phyloP scores from a whole-genome alignment of 2,113 vertebrate species.

The Hyperopisus bebe region DNA sequence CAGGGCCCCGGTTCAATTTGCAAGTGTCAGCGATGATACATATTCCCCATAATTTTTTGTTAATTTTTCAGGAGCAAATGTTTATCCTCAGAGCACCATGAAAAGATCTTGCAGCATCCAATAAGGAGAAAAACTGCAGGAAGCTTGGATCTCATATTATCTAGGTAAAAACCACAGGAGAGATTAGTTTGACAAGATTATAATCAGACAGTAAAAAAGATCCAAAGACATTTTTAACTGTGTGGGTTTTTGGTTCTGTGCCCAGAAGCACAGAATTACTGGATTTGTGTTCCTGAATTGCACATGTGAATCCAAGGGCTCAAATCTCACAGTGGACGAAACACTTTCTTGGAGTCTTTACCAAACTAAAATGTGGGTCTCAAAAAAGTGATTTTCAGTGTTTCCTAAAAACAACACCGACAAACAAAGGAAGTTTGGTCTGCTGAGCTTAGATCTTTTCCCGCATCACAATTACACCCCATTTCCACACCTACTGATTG shows the following conservation, averaged over 20 bases:
- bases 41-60: not conserved
- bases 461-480: not conserved
- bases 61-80: slow-evolving; percentile 2
- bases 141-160: not conserved
- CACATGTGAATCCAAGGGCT: not conserved
- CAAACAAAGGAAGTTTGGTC: not conserved
- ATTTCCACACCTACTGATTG: not conserved
- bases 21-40: not conserved
- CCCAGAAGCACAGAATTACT: not conserved
- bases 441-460: not conserved
- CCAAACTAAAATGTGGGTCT: not conserved
- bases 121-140: not conserved
- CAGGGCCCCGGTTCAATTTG: not conserved
- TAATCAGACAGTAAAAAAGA: not conserved
- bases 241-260: not conserved
- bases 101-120: not conserved
- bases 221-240: not conserved
- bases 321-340: not conserved
- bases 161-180: not conserved
- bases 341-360: not conserved
- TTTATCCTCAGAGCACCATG: not conserved
- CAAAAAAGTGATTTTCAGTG: not conserved
- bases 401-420: not conserved
- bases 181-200: not conserved
- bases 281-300: not conserved